Evolutionary conservation across 2,113 vertebrate species (phyloP).

Genomic region (Brachyhypopomus gauderio): DNA sequence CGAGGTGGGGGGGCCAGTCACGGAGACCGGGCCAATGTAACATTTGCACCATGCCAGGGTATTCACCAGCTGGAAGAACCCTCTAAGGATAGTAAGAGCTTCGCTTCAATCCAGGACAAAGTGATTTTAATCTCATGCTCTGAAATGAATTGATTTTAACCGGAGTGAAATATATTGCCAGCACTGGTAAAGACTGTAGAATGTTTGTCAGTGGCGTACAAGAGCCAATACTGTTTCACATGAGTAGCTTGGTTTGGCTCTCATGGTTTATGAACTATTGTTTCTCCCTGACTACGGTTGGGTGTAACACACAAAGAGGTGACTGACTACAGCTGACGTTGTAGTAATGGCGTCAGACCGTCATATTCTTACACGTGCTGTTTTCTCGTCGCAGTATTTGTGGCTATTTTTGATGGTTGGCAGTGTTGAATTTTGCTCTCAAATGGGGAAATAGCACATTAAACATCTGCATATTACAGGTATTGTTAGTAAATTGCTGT

Average conservation of each 20-base stretch:
- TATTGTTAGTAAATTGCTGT: not conserved
- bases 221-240: not conserved
- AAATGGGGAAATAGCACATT: not conserved
- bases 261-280: no score
- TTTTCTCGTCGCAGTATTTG: not conserved
- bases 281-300: no score
- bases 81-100: not conserved
- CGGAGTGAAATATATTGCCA: not conserved
- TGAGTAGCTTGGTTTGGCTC: no score
- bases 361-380: not conserved
- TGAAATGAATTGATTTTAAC: not conserved
- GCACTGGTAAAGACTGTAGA: not conserved
- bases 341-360: not conserved
- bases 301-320: not conserved
- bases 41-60: not conserved
- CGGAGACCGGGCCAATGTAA: not conserved
- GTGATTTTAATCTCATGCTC: not conserved
- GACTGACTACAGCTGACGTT: not conserved
- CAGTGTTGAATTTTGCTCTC: not conserved
- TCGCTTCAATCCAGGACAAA: not conserved
- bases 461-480: not conserved
- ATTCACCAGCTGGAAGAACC: not conserved
- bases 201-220: not conserved
- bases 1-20: no score
- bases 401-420: not conserved